Evolutionary conservation across 2,888 invertebrate species (phyloP), one percentile per base, ranked within the genome.

Genomic region (Gymnoscelis rufifasciata): DNA sequence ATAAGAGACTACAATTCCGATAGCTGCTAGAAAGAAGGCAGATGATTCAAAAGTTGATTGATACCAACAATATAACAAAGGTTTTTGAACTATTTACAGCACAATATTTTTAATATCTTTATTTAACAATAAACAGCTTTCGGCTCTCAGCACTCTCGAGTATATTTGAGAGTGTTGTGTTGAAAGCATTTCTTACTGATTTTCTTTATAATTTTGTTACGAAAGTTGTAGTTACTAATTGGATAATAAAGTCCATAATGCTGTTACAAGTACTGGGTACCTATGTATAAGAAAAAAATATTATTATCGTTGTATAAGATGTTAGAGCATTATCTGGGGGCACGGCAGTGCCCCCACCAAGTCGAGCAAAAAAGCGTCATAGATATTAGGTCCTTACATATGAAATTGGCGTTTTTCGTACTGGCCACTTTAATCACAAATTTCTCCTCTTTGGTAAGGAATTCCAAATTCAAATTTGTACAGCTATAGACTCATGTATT

Each of bases 41-140:
- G 44, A 38, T 44, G n/a, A 44, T 44, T 38, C 38, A 38, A 33
- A 31, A 38, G 13, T 44, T 44, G 30, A 44, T 44, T 38, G 28
- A 44, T n/a, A 44, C 38, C 27, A 42, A 26, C 26, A 26, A 6
- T 2, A 26, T 26, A 6, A 3, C 26, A 7, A 26, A 26, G 7
- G 26, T 23, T 23, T 23, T 4, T 26, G 26, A 26, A 26, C 26
- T 26, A 7, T 8, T 7, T 26, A 26, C 26, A 26, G 7, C 26
- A 7, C 26, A 26, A 26, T 26, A 26, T 26, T 26, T 7, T 26
- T 38, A 24, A 37, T 24, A 37, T 24, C 8, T 8, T 15, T n/a
- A 14, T 15, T 33, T 15, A 33, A 19, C 14, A 19, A n/a, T 8
- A 3, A 33, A 33, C 33, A 33, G 19, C 10, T 19, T 33, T 33